Percentiles rank a stretch among this genome's conserved stretches.
Conservation (phyloP, 2,888 invertebrate species). For the Mactromeris polynyma region DNA sequence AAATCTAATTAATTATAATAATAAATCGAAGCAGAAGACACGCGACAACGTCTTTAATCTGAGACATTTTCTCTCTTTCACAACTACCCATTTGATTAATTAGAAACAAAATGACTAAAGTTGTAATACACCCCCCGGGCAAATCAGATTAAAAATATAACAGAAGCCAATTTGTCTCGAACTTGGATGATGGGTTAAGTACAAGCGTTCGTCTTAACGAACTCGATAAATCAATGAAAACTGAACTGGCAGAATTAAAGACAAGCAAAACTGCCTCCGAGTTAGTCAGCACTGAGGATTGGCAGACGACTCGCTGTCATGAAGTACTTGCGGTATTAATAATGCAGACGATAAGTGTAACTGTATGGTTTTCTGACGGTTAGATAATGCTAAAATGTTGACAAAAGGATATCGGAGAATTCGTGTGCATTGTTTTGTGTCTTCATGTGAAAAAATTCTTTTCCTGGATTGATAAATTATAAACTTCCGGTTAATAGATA, state of each 20-base stretch:
- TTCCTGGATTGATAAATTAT: neutral
- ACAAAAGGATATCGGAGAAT: neutral
- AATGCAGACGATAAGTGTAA: neutral
- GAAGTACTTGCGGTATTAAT: conserved; percentile 7
- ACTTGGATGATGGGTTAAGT: neutral
- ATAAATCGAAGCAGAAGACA: too few relatives aligned
- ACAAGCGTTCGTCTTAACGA: neutral
- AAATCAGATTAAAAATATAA: too few relatives aligned
- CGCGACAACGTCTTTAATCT: too few relatives aligned
- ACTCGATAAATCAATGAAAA: conserved; percentile 38
- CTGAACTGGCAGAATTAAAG: conserved; percentile 9
- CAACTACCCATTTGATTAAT: too few relatives aligned
- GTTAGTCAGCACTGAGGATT: conserved; percentile 7
- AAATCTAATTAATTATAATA: too few relatives aligned
- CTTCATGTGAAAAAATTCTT: neutral
- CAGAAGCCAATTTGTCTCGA: neutral
- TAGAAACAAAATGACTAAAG: too few relatives aligned
- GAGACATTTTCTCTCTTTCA: too few relatives aligned
- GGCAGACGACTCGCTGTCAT: neutral
- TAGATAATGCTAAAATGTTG: neutral
- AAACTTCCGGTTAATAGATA: neutral
- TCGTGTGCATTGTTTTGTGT: neutral
- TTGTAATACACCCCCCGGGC: too few relatives aligned
- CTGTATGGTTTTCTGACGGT: neutral
- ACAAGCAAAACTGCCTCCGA: neutral